Percentiles rank a stretch among this genome's conserved stretches.
Conservation (phyloP, 1,140 invertebrate genomes). For the Heliconius nattereri region DNA sequence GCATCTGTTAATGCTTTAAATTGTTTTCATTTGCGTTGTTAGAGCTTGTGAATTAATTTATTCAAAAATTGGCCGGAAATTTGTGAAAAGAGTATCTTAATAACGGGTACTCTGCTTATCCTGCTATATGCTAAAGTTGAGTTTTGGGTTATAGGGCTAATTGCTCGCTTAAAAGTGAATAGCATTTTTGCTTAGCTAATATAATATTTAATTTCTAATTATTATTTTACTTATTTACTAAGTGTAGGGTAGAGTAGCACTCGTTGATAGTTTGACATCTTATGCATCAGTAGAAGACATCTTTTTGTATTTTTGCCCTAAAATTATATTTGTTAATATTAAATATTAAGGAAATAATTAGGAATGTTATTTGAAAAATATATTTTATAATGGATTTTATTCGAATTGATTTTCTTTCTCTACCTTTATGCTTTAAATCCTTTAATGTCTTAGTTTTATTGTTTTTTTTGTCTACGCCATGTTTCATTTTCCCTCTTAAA, state of each 20-base stretch:
- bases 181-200: background rate
- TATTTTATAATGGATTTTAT: too few species aligned
- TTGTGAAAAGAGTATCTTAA: too few species aligned
- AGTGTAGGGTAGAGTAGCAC: too few species aligned
- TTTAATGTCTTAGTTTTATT: conserved; percentile 17
- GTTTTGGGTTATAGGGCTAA: too few species aligned
- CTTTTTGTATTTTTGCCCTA: background rate
- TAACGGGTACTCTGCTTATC: too few species aligned
- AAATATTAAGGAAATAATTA: background rate
- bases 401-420: background rate
- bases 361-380: background rate
- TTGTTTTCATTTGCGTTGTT: too few species aligned
- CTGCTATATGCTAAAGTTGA: too few species aligned
- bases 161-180: background rate
- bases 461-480: conserved; percentile 32
- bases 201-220: background rate
- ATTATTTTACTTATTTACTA: background rate
- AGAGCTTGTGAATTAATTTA: too few species aligned
- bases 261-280: background rate
- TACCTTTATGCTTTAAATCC: background rate
- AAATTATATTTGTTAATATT: background rate
- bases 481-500: conserved; percentile 49
- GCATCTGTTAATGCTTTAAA: too few species aligned
- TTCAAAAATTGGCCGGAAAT: too few species aligned
- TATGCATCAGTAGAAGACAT: background rate